phyloP scores from a whole-genome alignment of 2,888 invertebrate genomes.

The Heteromurus nitidus region DNA sequence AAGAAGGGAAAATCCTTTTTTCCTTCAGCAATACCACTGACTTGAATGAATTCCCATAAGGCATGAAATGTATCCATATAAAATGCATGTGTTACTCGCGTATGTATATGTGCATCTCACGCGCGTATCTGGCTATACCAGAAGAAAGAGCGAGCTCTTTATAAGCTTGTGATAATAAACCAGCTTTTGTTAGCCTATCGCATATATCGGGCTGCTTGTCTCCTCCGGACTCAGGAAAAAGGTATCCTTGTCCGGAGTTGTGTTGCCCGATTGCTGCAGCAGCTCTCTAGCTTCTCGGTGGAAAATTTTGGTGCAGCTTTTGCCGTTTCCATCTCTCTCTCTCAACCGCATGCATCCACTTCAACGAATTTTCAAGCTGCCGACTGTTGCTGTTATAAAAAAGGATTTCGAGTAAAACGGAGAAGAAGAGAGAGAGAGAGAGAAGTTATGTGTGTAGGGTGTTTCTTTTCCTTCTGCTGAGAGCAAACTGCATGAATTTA shows the following conservation, averaged over 20 bases:
- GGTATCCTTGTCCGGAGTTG: not conserved
- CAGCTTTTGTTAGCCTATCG: too few species aligned
- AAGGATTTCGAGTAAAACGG: too few species aligned
- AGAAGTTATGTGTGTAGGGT: too few species aligned
- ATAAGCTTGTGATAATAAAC: too few species aligned
- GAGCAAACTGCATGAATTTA: constrained; percentile 16
- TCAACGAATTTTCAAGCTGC: too few species aligned
- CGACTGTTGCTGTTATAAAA: constrained; percentile 41
- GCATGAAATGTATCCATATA: not conserved
- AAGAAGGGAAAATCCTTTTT: constrained; percentile 9
- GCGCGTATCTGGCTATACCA: too few species aligned
- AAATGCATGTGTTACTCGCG: too few species aligned
- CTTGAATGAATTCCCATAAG: not conserved
- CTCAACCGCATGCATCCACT: not conserved
- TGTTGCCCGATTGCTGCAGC: not conserved
- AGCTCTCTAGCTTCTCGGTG: not conserved
- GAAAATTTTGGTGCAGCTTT: not conserved
- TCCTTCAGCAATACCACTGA: too few species aligned
- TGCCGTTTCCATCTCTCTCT: not conserved
- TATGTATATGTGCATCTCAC: too few species aligned
- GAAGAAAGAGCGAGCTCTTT: too few species aligned
- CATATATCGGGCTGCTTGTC: too few species aligned
- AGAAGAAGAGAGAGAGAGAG: not conserved
- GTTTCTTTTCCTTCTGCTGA: too few species aligned
- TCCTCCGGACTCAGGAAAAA: not conserved